Conservation (phyloP, 2,888 invertebrate genomes). For the Lasius platythorax region DNA sequence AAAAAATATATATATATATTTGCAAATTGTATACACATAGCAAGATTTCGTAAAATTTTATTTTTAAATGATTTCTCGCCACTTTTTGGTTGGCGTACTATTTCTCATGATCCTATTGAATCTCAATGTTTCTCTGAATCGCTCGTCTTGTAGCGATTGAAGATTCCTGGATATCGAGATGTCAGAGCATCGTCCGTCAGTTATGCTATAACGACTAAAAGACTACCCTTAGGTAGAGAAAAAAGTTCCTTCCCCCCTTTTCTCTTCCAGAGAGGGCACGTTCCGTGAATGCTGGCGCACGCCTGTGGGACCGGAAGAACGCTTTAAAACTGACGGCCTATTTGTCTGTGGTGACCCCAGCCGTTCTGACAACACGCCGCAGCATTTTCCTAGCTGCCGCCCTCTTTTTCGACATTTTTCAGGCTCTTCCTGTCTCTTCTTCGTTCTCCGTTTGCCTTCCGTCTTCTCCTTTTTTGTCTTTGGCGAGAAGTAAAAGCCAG, state of each 20-base stretch:
- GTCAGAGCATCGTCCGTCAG: not conserved
- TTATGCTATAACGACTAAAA: not conserved
- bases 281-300: constrained; percentile 44
- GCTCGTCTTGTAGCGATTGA: not conserved
- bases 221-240: not conserved
- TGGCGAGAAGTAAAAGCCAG: constrained; percentile 47
- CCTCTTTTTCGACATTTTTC: constrained; percentile 65
- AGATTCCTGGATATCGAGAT: not conserved
- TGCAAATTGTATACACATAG: not conserved
- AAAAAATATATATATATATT: not conserved
- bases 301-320: constrained; percentile 56
- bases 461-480: constrained; percentile 44
- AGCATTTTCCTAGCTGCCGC: constrained; percentile 40
- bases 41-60: not conserved
- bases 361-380: constrained; percentile 59
- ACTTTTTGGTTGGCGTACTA: not conserved
- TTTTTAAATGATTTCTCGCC: not conserved
- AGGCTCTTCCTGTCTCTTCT: constrained; percentile 57
- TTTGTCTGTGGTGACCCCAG: constrained; percentile 68
- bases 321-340: constrained; percentile 70
- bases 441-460: constrained; percentile 5
- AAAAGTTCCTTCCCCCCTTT: constrained; percentile 3
- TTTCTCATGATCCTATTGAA: not conserved
- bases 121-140: not conserved
- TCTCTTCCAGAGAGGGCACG: constrained; percentile 32